phyloP scores from a whole-genome alignment of 2,888 invertebrate species.

The Halocaridina rubra region DNA sequence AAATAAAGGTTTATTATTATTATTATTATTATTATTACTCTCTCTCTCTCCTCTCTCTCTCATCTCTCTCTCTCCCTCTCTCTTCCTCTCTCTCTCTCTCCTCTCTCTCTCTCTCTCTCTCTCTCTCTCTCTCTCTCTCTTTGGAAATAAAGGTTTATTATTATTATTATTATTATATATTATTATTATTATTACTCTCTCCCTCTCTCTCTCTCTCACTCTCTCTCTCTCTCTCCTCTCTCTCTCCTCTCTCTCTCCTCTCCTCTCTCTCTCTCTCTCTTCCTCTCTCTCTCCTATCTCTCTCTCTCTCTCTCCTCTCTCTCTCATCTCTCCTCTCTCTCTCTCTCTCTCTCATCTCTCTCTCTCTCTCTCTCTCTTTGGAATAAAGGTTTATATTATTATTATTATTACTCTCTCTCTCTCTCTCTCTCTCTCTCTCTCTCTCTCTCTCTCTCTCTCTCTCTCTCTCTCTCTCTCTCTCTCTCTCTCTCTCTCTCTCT shows the following conservation, averaged over 20 bases:
- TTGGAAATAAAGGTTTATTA: background rate
- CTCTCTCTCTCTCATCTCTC: background rate
- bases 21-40: too few relatives aligned
- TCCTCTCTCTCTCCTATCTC: background rate
- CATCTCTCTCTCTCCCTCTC: too few relatives aligned
- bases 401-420: too few relatives aligned
- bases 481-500: background rate
- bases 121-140: background rate
- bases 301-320: background rate
- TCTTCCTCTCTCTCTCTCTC: too few relatives aligned
- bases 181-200: background rate
- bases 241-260: background rate
- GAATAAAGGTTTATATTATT: too few relatives aligned
- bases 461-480: background rate
- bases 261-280: background rate
- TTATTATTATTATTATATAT: background rate
- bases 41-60: too few relatives aligned
- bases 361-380: background rate
- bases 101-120: background rate
- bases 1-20: too few relatives aligned
- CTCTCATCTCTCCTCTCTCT: background rate
- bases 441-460: background rate
- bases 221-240: background rate
- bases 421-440: background rate
- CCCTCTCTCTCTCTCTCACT: background rate